Percentiles rank a stretch among this genome's conserved stretches.
These are phyloP conservation scores for Grallaria varia DNA, from an alignment of 2,113 vertebrate genomes.

Conservation along the genomic window DNA sequence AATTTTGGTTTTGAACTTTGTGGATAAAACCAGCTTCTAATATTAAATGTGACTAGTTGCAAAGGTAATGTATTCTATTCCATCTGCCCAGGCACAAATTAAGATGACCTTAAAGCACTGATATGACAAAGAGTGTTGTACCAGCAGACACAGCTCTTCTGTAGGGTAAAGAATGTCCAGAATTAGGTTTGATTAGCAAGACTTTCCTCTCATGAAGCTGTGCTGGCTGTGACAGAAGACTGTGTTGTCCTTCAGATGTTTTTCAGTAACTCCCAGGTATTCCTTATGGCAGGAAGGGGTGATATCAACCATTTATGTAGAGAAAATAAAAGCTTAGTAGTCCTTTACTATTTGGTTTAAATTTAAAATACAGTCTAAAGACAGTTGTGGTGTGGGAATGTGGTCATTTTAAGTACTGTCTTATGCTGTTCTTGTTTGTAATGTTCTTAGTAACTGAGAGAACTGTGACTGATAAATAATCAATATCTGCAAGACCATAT, in stretches of 20 bases:
- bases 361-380: neutral
- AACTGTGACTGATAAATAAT: constrained; percentile 14
- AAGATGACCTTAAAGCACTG: neutral
- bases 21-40: neutral
- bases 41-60: neutral
- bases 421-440: neutral
- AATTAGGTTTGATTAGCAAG: neutral
- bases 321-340: neutral
- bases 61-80: neutral
- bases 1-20: neutral
- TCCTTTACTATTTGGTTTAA: neutral
- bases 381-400: neutral
- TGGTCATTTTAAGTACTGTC: neutral
- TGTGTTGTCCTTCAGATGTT: neutral
- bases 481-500: neutral
- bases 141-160: neutral
- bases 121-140: neutral
- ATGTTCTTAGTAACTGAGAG: neutral
- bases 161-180: neutral
- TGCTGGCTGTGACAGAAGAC: neutral
- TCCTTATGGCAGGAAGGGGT: neutral
- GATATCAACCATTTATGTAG: neutral
- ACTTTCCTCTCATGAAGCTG: neutral
- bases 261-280: neutral
- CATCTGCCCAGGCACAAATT: neutral